Base-by-base conservation (phyloP, 2,113 vertebrate species). In the Psilopsiagon aymara region DNA sequence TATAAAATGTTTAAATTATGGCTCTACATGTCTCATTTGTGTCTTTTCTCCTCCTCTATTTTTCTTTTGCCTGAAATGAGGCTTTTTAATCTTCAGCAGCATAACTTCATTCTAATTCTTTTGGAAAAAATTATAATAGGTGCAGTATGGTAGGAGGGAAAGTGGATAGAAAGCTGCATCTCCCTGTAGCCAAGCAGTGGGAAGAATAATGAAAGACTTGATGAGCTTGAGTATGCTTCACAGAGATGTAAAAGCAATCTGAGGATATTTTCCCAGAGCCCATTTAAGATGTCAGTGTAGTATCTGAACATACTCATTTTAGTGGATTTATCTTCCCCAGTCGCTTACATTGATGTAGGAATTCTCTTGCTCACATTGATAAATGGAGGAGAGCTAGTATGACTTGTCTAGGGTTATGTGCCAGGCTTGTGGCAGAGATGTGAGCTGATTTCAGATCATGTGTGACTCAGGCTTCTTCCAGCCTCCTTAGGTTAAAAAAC, bases 261-360 rank as follows among this genome's bases (percentile, higher is more conserved):
- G 64, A 76, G 49, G 77, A 21, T 52, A 5, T 86, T 78, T 83
- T 60, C 64, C 63, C 73, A 64, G 63, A 52, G 17, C 33, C 35
- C 68, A 52, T 44, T 59, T 88, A 63, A 21, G 19, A 59, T 93
- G 73, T 89, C 81, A 5, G 29, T 47, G 63, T 37, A 64, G 21
- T 33, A 28, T 27, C 60, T 82, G 39, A 80, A 39, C 31, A 16
- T 49, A 59, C 43, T 52, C 43, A 16, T 82, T 92, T 49, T 3
- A 29, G 28, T 39, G 87, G 64, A 77, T 96, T 90, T 84, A 47
- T 89, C 82, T 70, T 81, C 84, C 68, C 35, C 81, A 25, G 21
- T 11, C 10, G 37, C 46, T 15, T 46, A 41, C 51, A 53, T 2
- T n/a, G 44, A 76, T 46, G 44, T 31, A 39, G 75, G 20, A 71